A percentile compares a stretch with the other conserved stretches of the same genome.
Conservation (phyloP, 1,140 invertebrate genomes). For the Drosophila ohnishii region DNA sequence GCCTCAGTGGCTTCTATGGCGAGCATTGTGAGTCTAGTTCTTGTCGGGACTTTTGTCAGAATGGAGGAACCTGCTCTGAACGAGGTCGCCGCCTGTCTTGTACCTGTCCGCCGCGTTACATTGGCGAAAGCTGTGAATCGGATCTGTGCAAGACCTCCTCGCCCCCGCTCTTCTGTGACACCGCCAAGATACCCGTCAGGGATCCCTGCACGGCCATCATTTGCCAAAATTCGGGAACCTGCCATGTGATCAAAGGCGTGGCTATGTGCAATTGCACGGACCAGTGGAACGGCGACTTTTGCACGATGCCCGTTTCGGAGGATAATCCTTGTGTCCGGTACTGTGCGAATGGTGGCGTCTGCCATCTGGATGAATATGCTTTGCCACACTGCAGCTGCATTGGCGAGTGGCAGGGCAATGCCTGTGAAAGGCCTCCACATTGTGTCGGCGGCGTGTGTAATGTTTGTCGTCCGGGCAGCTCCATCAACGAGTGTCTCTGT, state of each 20-base stretch:
- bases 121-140: slow-evolving; percentile 76
- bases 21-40: slow-evolving; percentile 85
- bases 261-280: slow-evolving; percentile 86
- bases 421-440: slow-evolving; percentile 84
- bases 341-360: slow-evolving; percentile 86
- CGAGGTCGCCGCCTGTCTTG: slow-evolving; percentile 55
- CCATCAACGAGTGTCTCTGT: slow-evolving; percentile 83
- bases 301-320: slow-evolving; percentile 85
- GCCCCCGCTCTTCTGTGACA: slow-evolving; percentile 74
- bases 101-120: slow-evolving; percentile 66
- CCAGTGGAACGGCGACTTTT: slow-evolving; percentile 87
- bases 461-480: slow-evolving; percentile 83
- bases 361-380: slow-evolving; percentile 80
- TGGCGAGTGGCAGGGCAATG: slow-evolving; percentile 85
- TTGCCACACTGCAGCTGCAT: slow-evolving; percentile 85
- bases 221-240: slow-evolving; percentile 75
- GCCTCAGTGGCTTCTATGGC: slow-evolving; percentile 84
- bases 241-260: slow-evolving; percentile 74
- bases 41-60: slow-evolving; percentile 85
- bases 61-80: slow-evolving; percentile 83
- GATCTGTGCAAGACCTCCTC: slow-evolving; percentile 74
- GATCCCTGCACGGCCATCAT: slow-evolving; percentile 77
- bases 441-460: slow-evolving; percentile 86
- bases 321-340: slow-evolving; percentile 86
- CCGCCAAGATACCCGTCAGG: slow-evolving; percentile 48